Percentiles rank a stretch among this genome's conserved stretches.
Evolutionary conservation across 2,113 vertebrate genomes (phyloP).

Genomic region (Lophius piscatorius): DNA sequence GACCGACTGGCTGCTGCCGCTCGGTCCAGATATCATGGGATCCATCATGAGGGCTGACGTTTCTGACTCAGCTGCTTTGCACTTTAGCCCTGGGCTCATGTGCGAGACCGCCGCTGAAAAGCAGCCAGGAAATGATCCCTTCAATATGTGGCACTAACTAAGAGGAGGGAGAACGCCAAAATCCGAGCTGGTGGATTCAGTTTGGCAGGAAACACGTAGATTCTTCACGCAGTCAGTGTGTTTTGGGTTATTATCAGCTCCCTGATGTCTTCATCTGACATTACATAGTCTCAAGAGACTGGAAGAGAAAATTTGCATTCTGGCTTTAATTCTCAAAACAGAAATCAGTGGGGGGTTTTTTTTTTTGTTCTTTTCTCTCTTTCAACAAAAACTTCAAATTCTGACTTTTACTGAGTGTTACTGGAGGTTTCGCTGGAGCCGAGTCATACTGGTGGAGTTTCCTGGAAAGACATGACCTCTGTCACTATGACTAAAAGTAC

Average conservation of each 20-base stretch:
- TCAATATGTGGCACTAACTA: constrained; percentile 50
- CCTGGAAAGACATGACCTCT: constrained; percentile 43
- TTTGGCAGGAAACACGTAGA: constrained; percentile 59
- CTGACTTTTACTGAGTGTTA: constrained; percentile 28
- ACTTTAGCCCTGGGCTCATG: constrained; percentile 45
- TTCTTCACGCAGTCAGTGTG: constrained; percentile 53
- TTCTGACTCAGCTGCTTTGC: constrained; percentile 37
- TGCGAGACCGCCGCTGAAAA: constrained; percentile 38
- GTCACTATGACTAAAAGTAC: constrained; percentile 23
- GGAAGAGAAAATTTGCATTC: constrained; percentile 11
- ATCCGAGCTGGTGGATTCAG: constrained; percentile 49
- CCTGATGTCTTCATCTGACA: constrained; percentile 14
- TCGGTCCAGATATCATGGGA: constrained; percentile 27
- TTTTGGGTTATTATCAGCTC: constrained; percentile 23
- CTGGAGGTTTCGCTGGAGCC: constrained; percentile 31
- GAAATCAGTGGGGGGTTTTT: constrained; percentile 3
- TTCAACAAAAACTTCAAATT: constrained; percentile 11
- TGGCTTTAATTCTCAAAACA: constrained; percentile 14
- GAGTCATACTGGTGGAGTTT: constrained; percentile 29
- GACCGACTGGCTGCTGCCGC: constrained; percentile 47
- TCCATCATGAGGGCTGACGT: constrained; percentile 40
- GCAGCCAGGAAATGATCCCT: constrained; percentile 42
- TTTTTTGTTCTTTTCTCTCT: not conserved
- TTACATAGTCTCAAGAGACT: constrained; percentile 31
- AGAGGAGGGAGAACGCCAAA: constrained; percentile 55